Base-by-base conservation (phyloP, 2,113 vertebrate genomes). In the Chamaetylas fuelleborni region DNA sequence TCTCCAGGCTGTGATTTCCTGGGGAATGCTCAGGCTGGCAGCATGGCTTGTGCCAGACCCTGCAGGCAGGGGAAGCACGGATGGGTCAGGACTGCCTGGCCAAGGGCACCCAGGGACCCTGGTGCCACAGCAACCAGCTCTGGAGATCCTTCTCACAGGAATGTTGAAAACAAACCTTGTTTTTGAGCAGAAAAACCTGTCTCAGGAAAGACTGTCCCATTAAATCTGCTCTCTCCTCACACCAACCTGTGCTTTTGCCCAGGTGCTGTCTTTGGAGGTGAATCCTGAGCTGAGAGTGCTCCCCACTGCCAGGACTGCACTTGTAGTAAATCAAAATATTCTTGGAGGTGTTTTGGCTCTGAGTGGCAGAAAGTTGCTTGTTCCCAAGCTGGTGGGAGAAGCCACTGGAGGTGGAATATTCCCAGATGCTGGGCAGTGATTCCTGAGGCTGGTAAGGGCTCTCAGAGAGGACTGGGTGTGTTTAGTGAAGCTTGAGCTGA, bases 131-230 rank as follows among this genome's bases (percentile, higher is more conserved):
- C 45, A 25, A 8, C 7, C 42, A 24, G n/a, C 12, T 12, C 12
- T 29, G 29, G 40, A n/a, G 6, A 24, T 12, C 34, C 11, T 16
- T 22, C 12, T 5, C 5, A 22, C 33, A 22, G 11, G 36, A 19
- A 7, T 36, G 31, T 2, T 1, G 0, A 20, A 25, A 65, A 33
- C n/a, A 79, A 79, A 16, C 24, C 33, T 70, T 5, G 8, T 0
- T 11, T 64, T 28, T 12, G 26, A 40, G n/a, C 11, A 13, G 22
- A 34, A 54, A 72, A 48, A 26, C 8, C 5, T 24, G 6, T 33
- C 17, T 24, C 33, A 47, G 81, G 42, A 31, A 26, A 56, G 22
- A 14, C 14, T 77, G 28, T 65, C 24, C 34, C 29, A 8, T 7
- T 24, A 33, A 42, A 38, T 40, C 53, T 54, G 2, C 28, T 9